phyloP scores from a whole-genome alignment of 2,113 vertebrate species.

The Hassar affinis region DNA sequence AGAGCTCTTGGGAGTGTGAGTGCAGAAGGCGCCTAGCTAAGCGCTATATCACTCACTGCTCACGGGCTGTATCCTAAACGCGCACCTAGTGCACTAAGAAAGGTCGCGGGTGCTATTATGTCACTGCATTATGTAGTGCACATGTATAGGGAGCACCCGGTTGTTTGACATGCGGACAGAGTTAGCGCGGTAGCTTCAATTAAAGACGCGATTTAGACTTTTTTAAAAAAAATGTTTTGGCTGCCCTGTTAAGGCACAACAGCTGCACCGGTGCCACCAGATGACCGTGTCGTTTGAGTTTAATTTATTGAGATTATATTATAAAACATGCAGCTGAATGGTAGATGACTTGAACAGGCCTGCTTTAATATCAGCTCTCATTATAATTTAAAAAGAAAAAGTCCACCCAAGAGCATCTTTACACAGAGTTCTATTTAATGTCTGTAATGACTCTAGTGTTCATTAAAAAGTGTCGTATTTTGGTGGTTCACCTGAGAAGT shows the following conservation, averaged over 20 bases:
- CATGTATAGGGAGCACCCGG: not conserved
- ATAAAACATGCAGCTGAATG: not conserved
- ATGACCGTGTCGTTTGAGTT: too few relatives aligned
- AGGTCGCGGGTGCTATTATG: too few relatives aligned
- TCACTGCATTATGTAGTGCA: not conserved
- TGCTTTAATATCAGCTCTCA: not conserved
- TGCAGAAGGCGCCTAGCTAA: not conserved
- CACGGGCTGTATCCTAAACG: not conserved
- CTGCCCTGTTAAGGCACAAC: not conserved
- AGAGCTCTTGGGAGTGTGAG: not conserved
- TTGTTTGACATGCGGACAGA: not conserved
- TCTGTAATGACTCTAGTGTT: too few relatives aligned
- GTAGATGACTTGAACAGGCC: too few relatives aligned
- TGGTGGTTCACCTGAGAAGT: not conserved
- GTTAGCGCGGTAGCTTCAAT: constrained; percentile 10
- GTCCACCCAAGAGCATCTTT: too few relatives aligned
- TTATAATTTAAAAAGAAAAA: not conserved
- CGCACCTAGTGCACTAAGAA: not conserved
- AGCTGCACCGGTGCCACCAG: not conserved
- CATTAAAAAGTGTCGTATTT: too few relatives aligned
- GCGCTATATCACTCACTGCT: not conserved
- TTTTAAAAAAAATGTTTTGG: too few relatives aligned
- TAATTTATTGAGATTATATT: not conserved
- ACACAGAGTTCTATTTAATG: too few relatives aligned
- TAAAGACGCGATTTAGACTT: not conserved